Conservation (phyloP, 2,113 vertebrate genomes). For the Carlito syrichta region DNA sequence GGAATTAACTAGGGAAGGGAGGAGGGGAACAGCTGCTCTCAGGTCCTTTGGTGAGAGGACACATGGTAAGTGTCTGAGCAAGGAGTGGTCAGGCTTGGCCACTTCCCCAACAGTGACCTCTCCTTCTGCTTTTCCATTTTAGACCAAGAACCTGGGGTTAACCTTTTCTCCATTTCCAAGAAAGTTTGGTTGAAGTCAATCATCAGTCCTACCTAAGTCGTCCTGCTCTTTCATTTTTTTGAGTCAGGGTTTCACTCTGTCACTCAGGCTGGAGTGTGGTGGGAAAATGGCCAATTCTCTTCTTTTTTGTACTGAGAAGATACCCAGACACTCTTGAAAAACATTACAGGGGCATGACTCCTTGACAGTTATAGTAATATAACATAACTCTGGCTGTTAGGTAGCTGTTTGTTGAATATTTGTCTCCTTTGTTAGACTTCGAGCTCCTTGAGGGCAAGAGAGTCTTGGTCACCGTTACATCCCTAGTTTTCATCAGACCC, state of each 20-base stretch:
- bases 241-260: background rate
- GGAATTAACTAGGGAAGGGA: background rate
- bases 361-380: background rate
- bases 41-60: background rate
- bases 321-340: background rate
- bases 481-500: background rate
- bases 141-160: background rate
- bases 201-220: fast-evolving
- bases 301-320: background rate
- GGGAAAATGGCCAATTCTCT: background rate
- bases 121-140: background rate
- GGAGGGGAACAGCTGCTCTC: no score
- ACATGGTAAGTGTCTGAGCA: no score
- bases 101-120: background rate
- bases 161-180: background rate
- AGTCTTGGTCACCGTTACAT: background rate
- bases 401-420: background rate
- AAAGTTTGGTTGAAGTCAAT: background rate
- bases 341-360: background rate
- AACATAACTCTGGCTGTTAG: fast-evolving
- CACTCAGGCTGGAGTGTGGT: no score
- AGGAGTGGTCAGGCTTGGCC: fast-evolving
- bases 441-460: background rate
- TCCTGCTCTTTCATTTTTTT: background rate
- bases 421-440: background rate